A percentile compares a stretch with the other conserved stretches of the same genome.
These are phyloP conservation scores for Cerastoderma edule DNA, from an alignment of 2,888 invertebrate genomes.

Conservation along the genomic window DNA sequence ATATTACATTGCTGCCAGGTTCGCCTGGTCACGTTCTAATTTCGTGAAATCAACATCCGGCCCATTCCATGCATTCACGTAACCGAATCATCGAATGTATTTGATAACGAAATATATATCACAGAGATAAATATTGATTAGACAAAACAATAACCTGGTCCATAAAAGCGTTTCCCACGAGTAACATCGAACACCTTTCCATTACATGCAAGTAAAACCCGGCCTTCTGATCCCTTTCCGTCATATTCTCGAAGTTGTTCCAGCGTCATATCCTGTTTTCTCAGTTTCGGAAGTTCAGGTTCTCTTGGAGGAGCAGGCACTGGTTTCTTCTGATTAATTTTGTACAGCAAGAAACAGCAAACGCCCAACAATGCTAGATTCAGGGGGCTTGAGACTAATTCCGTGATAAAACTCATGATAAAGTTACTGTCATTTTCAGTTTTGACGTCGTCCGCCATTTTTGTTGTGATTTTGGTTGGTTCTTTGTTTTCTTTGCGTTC, in stretches of 20 bases:
- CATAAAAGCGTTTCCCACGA: conserved; percentile 93
- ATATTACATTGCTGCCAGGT: no score
- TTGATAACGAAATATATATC: no score
- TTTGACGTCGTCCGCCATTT: conserved; percentile 66
- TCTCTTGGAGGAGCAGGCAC: conserved; percentile 82
- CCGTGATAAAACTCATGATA: conserved; percentile 78
- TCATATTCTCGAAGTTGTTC: conserved; percentile 94
- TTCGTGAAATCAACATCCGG: no score
- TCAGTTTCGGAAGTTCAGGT: conserved; percentile 91
- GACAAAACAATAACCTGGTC: conserved; percentile 93
- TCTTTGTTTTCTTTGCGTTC: conserved; percentile 21
- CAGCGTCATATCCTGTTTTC: conserved; percentile 93
- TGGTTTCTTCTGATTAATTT: conserved; percentile 86
- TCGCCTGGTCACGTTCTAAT: no score
- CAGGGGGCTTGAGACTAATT: conserved; percentile 89
- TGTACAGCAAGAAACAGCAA: conserved; percentile 90
- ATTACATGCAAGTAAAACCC: conserved; percentile 96
- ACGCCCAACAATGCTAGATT: conserved; percentile 89
- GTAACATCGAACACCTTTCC: conserved; percentile 98
- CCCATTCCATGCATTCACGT: no score
- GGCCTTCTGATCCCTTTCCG: conserved; percentile 91
- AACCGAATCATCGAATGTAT: no score
- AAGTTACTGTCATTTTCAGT: conserved; percentile 52
- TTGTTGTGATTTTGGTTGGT: no score
- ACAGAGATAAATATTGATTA: no score